A percentile compares a stretch with the other conserved stretches of the same genome.
Conservation (phyloP, 2,797 vertebrate species). For the Ctenosaura bakeri region DNA sequence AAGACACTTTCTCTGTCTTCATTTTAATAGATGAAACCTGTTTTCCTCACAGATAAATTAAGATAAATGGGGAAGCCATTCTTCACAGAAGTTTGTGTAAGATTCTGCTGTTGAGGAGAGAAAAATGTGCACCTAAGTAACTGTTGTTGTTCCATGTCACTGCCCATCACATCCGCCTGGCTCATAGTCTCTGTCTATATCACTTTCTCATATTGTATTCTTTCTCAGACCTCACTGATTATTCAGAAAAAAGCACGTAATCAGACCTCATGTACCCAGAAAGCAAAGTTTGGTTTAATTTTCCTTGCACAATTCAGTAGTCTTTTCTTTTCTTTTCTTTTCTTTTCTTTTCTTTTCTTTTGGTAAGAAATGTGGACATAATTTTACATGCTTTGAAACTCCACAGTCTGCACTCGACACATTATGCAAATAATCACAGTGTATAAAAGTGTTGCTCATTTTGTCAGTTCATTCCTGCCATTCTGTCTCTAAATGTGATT, state of each 20-base stretch:
- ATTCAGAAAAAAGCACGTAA: neutral
- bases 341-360: too few relatives aligned
- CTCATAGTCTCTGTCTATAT: neutral
- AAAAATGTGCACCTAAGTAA: neutral
- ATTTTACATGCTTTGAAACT: neutral
- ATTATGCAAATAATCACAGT: neutral
- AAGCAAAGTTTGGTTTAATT: neutral
- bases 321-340: neutral
- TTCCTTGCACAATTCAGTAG: neutral
- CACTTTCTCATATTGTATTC: neutral
- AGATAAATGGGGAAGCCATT: neutral
- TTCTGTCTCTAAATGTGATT: neutral
- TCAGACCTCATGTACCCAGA: neutral
- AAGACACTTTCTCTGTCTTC: neutral
- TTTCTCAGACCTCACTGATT: neutral
- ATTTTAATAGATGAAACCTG: neutral
- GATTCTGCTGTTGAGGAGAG: neutral
- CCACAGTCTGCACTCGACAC: too few relatives aligned
- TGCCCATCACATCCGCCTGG: neutral
- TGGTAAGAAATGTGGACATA: neutral
- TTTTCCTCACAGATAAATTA: neutral
- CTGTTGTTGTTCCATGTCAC: neutral
- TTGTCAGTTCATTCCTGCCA: neutral
- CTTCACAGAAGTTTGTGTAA: neutral
- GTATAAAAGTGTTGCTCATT: too few relatives aligned